These are phyloP conservation scores for Corythornis cristatus DNA, from an alignment of 2,113 vertebrate genomes.

Conservation along the genomic window DNA sequence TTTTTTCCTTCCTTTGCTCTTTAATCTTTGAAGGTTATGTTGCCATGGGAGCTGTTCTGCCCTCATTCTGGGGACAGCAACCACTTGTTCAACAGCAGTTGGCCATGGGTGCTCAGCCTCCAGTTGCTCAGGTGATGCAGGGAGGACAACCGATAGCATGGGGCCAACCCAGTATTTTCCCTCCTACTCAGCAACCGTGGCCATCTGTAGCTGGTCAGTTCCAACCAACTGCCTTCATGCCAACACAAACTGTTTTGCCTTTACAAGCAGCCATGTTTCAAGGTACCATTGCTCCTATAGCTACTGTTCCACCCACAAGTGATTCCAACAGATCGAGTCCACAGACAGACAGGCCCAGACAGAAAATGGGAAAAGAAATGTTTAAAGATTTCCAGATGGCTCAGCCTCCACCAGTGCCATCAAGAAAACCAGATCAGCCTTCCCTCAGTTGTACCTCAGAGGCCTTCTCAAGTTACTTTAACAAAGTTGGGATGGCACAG, in stretches of 20 bases:
- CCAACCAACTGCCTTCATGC: slow-evolving; percentile 94
- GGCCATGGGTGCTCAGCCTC: slow-evolving; percentile 85
- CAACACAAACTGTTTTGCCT: slow-evolving; percentile 94
- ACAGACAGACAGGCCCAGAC: slow-evolving; percentile 86
- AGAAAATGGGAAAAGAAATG: slow-evolving; percentile 94
- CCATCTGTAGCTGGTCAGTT: slow-evolving; percentile 94
- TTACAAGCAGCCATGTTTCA: slow-evolving; percentile 98
- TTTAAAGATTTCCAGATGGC: slow-evolving; percentile 98
- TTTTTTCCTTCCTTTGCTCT: background rate
- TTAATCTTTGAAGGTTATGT: slow-evolving; percentile 87
- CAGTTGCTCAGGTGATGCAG: slow-evolving; percentile 93
- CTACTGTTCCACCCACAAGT: slow-evolving; percentile 81
- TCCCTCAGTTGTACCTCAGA: slow-evolving; percentile 92
- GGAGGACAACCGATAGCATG: slow-evolving; percentile 94
- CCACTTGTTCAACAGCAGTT: slow-evolving; percentile 90
- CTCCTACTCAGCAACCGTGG: slow-evolving; percentile 96
- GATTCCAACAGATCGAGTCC: slow-evolving; percentile 89
- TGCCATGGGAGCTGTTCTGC: slow-evolving; percentile 96
- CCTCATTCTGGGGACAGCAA: slow-evolving; percentile 97
- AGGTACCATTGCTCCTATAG: slow-evolving; percentile 86
- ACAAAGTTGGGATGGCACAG: slow-evolving; percentile 94
- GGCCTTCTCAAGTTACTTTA: slow-evolving; percentile 97
- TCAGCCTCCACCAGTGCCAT: slow-evolving; percentile 91
- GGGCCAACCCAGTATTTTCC: slow-evolving; percentile 94
- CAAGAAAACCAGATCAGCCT: slow-evolving; percentile 88